These are phyloP conservation scores for Gobiocypris rarus DNA, from an alignment of 2,113 vertebrate species.

Conservation along the genomic window DNA sequence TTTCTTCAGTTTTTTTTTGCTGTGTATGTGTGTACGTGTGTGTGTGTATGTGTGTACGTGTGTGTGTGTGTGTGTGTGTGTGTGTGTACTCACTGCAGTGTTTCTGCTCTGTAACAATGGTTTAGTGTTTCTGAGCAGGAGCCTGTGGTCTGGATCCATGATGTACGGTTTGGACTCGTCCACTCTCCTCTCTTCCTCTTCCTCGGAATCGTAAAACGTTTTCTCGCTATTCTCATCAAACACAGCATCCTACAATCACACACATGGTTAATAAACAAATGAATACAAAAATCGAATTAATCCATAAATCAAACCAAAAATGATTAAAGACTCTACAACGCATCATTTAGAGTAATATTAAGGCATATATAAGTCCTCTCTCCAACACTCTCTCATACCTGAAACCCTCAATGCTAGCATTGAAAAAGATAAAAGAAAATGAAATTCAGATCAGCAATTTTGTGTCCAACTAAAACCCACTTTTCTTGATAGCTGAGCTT, in stretches of 20 bases:
- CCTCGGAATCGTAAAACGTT: constrained; percentile 91
- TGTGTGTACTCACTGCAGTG: constrained; percentile 84
- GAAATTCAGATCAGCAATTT: background rate
- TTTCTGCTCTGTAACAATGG: constrained; percentile 97
- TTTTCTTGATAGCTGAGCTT: background rate
- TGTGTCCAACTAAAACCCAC: background rate
- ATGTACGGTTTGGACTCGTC: constrained; percentile 72
- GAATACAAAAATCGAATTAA: constrained; percentile 69
- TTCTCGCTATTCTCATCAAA: constrained; percentile 82
- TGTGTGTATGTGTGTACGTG: too few relatives aligned
- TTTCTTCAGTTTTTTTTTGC: too few relatives aligned
- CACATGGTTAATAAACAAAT: constrained; percentile 19
- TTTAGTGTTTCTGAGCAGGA: constrained; percentile 92
- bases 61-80: too few relatives aligned
- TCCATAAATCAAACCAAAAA: background rate
- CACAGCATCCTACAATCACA: constrained; percentile 72
- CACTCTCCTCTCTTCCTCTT: constrained; percentile 83
- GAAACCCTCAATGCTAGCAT: constrained; percentile 7
- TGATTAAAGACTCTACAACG: background rate
- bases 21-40: too few relatives aligned
- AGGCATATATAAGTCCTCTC: background rate
- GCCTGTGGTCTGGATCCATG: constrained; percentile 97
- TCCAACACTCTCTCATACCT: constrained; percentile 9
- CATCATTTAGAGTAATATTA: background rate
- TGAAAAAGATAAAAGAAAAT: constrained; percentile 5